Base-by-base conservation (phyloP, 2,888 invertebrate species). In the Pseudococcus jackbeardsleyi region DNA sequence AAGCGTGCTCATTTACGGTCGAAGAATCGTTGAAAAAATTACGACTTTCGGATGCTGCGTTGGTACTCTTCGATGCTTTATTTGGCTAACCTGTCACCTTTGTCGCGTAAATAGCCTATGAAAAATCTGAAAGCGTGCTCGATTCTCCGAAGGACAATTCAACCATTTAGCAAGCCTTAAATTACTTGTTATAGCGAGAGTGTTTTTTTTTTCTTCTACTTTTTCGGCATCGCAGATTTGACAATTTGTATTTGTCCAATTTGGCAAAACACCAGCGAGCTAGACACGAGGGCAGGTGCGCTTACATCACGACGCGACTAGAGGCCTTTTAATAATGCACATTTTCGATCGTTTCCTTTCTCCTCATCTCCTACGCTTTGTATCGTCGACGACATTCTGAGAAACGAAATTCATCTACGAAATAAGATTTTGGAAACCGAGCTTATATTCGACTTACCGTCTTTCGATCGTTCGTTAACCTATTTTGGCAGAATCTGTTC, bases 111-210 rank as follows among this genome's bases (percentile, higher is more conserved):
- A 68, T 68, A 68, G 26, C 26, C 12, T 26, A 68, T 68, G 68
- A 68, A 68, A 68, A 68, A 26, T 68, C 26, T 68, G 68, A 22
- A 68, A 68, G 22, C 68, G 68, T 68, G 22, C 26, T 68, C 15
- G 68, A 68, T 68, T 68, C 68, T 7, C 26, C 68, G 26, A 68
- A 68, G 68, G 68, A 68, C 68, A 26, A 68, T 54, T 6, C n/a
- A 54, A 54, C 54, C 54, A 6, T 54, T 3, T 54, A 54, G n/a
- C 54, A 3, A n/a, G 54, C n/a, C 4, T 54, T 54, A 17, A n/a
- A 54, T 22, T 68, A 5, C 26, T 26, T 68, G 22, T 5, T 64
- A 33, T 64, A 15, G 5, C 0, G n/a, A 19, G 64, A 64, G 64
- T 64, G 7, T 68, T 68, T n/a, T 54, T 54, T 54, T 4, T n/a